Base-by-base conservation (phyloP, 2,888 invertebrate species). In the Nezara viridula region DNA sequence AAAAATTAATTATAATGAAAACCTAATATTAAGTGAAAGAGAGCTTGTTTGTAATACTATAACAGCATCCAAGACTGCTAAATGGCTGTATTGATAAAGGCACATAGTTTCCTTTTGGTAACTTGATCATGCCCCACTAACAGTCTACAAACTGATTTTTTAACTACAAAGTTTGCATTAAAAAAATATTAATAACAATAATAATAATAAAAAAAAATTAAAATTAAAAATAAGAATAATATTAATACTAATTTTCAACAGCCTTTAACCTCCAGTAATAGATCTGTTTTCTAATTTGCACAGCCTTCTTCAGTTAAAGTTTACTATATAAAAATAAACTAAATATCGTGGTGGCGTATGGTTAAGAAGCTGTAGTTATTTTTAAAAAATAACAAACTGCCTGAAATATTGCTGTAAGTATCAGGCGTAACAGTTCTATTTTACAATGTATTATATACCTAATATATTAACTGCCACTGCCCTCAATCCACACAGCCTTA, bases 81-180 rank as follows among this genome's bases (percentile, higher is more conserved):
- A 88, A 88, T 90, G 89, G 88, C 88, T 89, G 86, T 89, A 88
- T 88, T 66, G 32, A 77, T 40, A 89, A 90, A 90, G 90, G 90
- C 90, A 90, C 90, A 73, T 90, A 89, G 89, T 89, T 90, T 89
- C 89, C 89, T 81, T 89, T 60, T 90, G 90, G 90, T 90, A 90
- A 90, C 90, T 89, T 89, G n/a, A 89, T 89, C 89, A 89, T 90
- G 90, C 90, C 90, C 52, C 60, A 60, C 44, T 66, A 50, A 88
- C 66, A 90, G 85, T 88, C 49, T 81, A 60, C 60, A 47, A 89
- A 85, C 86, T 85, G 85, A 55, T 50, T 86, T 86, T 55, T 50
- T 86, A 32, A 89, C 60, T 47, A 52, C 47, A 40, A 55, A 60
- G 52, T 44, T 86, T 44, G 47, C 44, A 44, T 52, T 73, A 73